A percentile compares a stretch with the other conserved stretches of the same genome.
These are phyloP conservation scores for Brachypterus glaber DNA, from an alignment of 2,888 invertebrate species.

Conservation along the genomic window DNA sequence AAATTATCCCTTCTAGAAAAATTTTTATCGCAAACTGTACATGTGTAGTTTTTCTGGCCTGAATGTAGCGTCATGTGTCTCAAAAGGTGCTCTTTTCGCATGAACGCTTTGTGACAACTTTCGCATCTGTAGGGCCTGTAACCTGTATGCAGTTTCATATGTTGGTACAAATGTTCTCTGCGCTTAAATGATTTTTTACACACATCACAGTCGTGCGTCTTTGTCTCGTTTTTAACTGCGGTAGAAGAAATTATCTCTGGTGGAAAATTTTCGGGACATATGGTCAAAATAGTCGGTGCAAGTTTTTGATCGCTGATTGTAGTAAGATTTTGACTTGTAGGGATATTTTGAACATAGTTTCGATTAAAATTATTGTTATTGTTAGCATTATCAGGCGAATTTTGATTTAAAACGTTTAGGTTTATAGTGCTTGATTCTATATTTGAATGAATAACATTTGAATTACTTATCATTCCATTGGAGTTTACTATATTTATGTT, in stretches of 20 bases:
- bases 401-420: neutral
- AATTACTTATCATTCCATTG: neutral
- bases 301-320: too few species aligned
- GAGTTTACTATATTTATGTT: neutral
- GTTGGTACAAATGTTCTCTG: constrained; percentile 60
- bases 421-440: neutral
- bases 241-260: neutral
- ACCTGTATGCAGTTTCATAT: constrained; percentile 56
- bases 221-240: constrained; percentile 2
- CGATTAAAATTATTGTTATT: neutral
- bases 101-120: constrained; percentile 57
- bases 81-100: constrained; percentile 58
- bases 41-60: constrained; percentile 56
- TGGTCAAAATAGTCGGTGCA: neutral
- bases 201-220: constrained; percentile 43
- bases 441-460: neutral
- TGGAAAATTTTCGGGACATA: neutral
- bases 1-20: constrained; percentile 50
- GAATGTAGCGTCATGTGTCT: constrained; percentile 59
- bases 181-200: constrained; percentile 58
- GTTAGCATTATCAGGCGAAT: neutral
- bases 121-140: constrained; percentile 57
- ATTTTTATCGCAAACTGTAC: constrained; percentile 47
- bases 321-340: neutral
- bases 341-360: neutral